Base-by-base conservation (phyloP, 2,888 invertebrate species). In the Meiosimyza decipiens region DNA sequence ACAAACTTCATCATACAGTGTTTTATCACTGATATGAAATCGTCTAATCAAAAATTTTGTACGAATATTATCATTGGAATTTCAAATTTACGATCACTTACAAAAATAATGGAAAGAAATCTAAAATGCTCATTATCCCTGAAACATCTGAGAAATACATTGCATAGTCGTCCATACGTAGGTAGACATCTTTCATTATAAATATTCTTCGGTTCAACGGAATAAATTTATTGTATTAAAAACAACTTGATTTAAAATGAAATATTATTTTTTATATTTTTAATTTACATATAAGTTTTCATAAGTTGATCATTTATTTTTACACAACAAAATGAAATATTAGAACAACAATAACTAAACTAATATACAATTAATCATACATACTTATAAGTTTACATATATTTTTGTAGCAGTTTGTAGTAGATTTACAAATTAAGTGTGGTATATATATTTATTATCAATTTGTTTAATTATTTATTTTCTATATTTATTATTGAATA, bases 341-440 rank as follows among this genome's bases (percentile, higher is more conserved):
- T 73, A 74, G 76, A 78, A 79, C 79, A 78, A 78, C 78, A 77
- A 77, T 75, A 74, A 79, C 75, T 77, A 77, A 74, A 74, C 74
- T 77, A 77, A 73, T 57, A 75, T 65, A 64, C 51, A 50, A 50
- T 47, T 62, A 62, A 62, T 70, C 54, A 67, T 67, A 67, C 33
- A 52, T 16, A 51, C 51, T 51, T 16, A 60, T 13, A 60, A 28
- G 60, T 51, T 47, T 40, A 40, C n/a, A 62, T 47, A 22, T 47
- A 67, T 49, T 49, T 54, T 40, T 55, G 16, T 50, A 68, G 18
- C 55, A 49, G 49, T 47, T 40, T 40, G 18, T 71, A 57, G 40
- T 50, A 52, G 73, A 70, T 73, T 63, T 73, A 73, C 73, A 73
- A 69, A 59, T 63, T 67, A 60, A 18, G n/a, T 33, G 33, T 64